phyloP scores from a whole-genome alignment of 37 sponge, comb jelly and placozoan genomes.

The Hormiphora californensis region DNA sequence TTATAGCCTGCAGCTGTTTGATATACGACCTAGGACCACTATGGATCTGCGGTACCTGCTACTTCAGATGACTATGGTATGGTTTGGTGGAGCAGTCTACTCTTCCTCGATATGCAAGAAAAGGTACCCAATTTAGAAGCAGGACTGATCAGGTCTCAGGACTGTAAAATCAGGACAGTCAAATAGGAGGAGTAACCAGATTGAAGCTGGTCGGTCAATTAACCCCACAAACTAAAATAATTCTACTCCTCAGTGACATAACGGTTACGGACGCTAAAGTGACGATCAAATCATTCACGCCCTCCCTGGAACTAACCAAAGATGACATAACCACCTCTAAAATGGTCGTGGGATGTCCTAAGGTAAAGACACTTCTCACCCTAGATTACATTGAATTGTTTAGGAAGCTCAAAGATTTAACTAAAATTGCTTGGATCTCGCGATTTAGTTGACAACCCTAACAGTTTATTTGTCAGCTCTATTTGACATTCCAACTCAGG shows the following conservation, averaged over 20 bases:
- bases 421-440: no score
- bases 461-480: no score
- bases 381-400: background rate
- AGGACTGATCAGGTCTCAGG: no score
- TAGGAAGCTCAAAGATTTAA: background rate
- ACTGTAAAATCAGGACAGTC: no score
- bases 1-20: no score
- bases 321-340: constrained; percentile 16
- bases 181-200: no score
- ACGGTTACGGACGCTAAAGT: constrained; percentile 16
- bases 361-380: background rate
- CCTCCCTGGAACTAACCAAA: constrained; percentile 17
- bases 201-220: no score
- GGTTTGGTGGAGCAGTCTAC: constrained; percentile 29
- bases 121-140: background rate
- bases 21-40: no score
- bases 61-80: background rate
- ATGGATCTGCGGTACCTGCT: background rate
- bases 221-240: no score
- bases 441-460: no score
- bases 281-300: constrained; percentile 25
- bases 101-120: background rate
- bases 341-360: constrained; percentile 20
- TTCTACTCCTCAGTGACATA: background rate
- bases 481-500: no score